phyloP scores from a whole-genome alignment of 2,797 vertebrate genomes.

The Okamejei kenojei region DNA sequence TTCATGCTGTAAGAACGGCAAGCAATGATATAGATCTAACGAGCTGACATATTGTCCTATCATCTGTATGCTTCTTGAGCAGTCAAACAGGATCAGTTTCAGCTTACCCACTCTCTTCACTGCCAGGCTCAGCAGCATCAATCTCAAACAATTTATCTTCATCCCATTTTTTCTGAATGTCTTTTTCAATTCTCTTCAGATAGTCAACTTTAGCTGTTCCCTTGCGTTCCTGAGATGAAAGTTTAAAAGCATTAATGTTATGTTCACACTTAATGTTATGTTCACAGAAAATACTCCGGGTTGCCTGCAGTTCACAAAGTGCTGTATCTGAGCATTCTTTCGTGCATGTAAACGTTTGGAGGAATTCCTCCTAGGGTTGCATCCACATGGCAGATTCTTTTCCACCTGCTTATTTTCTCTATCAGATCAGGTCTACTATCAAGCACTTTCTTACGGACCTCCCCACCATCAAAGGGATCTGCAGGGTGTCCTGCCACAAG shows the following conservation, averaged over 20 bases:
- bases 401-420: too few relatives aligned
- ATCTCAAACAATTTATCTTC: conserved; percentile 70
- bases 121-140: conserved; percentile 56
- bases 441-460: too few relatives aligned
- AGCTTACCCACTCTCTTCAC: conserved; percentile 56
- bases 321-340: too few relatives aligned
- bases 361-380: too few relatives aligned
- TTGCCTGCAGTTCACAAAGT: too few relatives aligned
- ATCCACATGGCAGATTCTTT: too few relatives aligned
- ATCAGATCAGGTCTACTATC: too few relatives aligned
- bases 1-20: neutral
- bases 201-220: conserved; percentile 92
- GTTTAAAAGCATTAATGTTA: neutral
- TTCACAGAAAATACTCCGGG: too few relatives aligned
- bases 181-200: conserved; percentile 81
- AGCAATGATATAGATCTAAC: neutral
- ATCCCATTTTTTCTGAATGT: conserved; percentile 87
- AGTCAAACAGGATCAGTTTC: neutral
- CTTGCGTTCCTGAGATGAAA: conserved; percentile 73
- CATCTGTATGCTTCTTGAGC: neutral
- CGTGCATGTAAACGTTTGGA: too few relatives aligned
- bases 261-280: neutral
- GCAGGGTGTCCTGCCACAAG: too few relatives aligned
- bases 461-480: too few relatives aligned
- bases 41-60: neutral